Evolutionary conservation across 1,140 invertebrate genomes (phyloP).

Genomic region (Orchestia grillus): DNA sequence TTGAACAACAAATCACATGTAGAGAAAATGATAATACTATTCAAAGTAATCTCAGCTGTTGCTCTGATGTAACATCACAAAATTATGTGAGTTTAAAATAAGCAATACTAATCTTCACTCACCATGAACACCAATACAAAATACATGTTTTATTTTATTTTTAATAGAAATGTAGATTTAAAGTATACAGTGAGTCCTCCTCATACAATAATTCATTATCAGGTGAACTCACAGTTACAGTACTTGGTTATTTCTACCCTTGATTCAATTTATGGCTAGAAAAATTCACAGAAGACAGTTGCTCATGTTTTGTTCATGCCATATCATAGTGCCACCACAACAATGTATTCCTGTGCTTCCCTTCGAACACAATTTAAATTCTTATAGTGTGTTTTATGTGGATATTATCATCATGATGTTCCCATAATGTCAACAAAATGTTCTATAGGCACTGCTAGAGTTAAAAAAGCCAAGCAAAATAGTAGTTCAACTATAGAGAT

Average conservation of each 20-base stretch:
- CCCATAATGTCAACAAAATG: neutral
- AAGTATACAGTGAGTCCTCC: neutral
- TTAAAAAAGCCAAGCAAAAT: neutral
- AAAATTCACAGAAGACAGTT: neutral
- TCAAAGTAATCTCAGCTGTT: no score
- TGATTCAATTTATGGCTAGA: neutral
- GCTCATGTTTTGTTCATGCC: neutral
- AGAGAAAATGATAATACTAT: no score
- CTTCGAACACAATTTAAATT: neutral
- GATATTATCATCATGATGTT: neutral
- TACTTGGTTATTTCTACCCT: neutral
- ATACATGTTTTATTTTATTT: no score
- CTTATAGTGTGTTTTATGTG: neutral
- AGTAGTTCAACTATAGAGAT: neutral
- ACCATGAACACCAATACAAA: no score
- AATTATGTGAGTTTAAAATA: no score
- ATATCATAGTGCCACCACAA: neutral
- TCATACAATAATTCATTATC: neutral
- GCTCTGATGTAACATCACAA: no score
- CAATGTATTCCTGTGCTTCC: neutral
- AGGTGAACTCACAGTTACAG: neutral
- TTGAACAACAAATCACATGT: no score
- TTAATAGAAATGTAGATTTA: no score
- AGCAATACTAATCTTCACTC: no score
- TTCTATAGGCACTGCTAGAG: neutral